phyloP scores from a whole-genome alignment of 1,140 invertebrate genomes.

The Eumeta japonica region DNA sequence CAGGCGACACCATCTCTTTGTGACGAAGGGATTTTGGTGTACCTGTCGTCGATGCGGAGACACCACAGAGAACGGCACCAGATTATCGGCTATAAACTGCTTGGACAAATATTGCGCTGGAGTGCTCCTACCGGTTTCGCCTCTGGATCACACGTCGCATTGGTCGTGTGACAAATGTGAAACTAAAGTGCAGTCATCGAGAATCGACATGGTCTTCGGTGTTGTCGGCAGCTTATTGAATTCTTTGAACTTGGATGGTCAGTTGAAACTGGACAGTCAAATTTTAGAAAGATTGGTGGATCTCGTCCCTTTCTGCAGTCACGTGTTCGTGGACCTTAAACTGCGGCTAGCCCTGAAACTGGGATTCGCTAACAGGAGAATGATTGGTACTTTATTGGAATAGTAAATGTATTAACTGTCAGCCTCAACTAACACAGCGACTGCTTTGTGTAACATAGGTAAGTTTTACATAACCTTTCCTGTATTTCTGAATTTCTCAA shows the following conservation, averaged over 20 bases:
- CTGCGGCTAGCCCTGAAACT: conserved; percentile 27
- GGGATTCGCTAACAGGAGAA: conserved; percentile 25
- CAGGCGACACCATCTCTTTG: conserved; percentile 63
- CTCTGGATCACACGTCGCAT: conserved; percentile 26
- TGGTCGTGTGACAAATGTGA: conserved; percentile 55
- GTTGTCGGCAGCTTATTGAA: conserved; percentile 49
- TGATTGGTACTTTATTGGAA: too few relatives aligned
- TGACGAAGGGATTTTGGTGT: conserved; percentile 74
- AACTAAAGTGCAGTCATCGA: conserved; percentile 16
- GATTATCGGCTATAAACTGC: conserved; percentile 51
- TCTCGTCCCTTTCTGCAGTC: conserved; percentile 48
- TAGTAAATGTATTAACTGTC: too few relatives aligned
- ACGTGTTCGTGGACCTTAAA: conserved; percentile 50
- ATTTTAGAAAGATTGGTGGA: conserved; percentile 38
- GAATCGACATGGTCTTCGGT: conserved; percentile 38
- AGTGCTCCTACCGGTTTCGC: conserved; percentile 36
- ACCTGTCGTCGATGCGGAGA: conserved; percentile 68
- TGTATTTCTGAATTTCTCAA: too few relatives aligned
- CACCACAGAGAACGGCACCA: conserved; percentile 58
- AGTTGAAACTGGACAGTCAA: conserved; percentile 37
- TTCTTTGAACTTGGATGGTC: conserved; percentile 30
- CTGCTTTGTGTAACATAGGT: too few relatives aligned
- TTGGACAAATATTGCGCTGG: conserved; percentile 45
- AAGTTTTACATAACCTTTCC: too few relatives aligned
- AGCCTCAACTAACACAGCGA: too few relatives aligned